Evolutionary conservation across 1,140 invertebrate genomes (phyloP).

Genomic region (Bombus soroeensis): DNA sequence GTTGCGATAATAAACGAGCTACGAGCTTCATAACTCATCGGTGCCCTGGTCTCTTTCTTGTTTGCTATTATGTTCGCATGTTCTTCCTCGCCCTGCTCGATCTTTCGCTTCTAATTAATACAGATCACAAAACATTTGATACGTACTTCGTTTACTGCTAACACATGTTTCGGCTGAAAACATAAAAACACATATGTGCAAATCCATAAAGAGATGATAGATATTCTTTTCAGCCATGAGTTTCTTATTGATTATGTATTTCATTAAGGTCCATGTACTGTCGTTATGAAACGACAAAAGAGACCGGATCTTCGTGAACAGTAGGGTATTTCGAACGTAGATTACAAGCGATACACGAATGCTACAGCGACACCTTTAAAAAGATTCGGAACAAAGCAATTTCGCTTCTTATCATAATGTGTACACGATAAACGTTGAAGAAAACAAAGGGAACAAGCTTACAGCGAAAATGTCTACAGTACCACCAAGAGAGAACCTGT

Average conservation of each 20-base stretch:
- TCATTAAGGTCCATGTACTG: too few relatives aligned
- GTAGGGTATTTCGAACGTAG: too few relatives aligned
- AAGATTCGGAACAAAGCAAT: neutral
- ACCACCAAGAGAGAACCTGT: neutral
- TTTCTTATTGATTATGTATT: too few relatives aligned
- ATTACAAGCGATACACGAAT: neutral
- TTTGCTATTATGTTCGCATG: conserved; percentile 23
- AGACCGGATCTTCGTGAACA: too few relatives aligned
- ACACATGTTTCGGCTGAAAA: too few relatives aligned
- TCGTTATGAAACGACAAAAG: too few relatives aligned
- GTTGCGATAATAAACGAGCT: conserved; percentile 55
- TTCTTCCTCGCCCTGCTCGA: conserved; percentile 4
- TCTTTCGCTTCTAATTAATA: neutral
- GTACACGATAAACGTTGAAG: neutral
- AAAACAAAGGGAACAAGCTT: neutral
- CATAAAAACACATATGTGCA: too few relatives aligned
- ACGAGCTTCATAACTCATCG: conserved; percentile 51
- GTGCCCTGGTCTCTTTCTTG: conserved; percentile 47
- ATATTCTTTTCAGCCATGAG: too few relatives aligned
- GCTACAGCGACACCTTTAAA: neutral
- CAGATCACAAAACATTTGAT: too few relatives aligned
- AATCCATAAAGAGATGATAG: too few relatives aligned
- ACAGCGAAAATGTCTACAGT: neutral
- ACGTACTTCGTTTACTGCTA: too few relatives aligned
- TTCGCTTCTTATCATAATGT: neutral